These are phyloP conservation scores for Notolabrus celidotus DNA, from an alignment of 2,797 vertebrate species.

Conservation along the genomic window DNA sequence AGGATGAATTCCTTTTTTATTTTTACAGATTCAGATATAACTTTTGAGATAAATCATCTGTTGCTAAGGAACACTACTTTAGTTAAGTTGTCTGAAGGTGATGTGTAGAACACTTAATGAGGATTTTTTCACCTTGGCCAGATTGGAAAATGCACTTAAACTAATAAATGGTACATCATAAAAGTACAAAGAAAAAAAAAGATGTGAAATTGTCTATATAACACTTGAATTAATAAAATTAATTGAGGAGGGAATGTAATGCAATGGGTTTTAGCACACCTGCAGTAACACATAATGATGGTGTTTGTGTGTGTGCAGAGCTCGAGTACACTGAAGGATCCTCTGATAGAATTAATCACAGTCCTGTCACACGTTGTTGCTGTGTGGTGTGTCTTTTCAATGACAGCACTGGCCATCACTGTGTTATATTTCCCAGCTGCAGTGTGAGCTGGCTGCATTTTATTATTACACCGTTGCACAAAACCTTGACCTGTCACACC, in stretches of 20 bases:
- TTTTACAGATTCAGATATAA: too few relatives aligned
- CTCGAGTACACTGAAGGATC: not conserved
- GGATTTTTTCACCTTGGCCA: too few relatives aligned
- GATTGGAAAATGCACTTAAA: too few relatives aligned
- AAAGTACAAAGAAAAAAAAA: not conserved
- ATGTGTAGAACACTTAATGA: too few relatives aligned
- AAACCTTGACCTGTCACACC: conserved; percentile 48
- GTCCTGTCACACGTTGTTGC: conserved; percentile 11
- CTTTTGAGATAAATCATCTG: too few relatives aligned
- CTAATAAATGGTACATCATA: not conserved
- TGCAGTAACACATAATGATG: not conserved
- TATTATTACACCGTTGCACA: conserved; percentile 41
- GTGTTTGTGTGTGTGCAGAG: not conserved
- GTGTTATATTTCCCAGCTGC: conserved; percentile 42
- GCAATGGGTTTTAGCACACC: not conserved
- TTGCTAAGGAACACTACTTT: too few relatives aligned
- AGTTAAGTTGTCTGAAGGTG: too few relatives aligned
- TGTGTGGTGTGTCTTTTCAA: conserved; percentile 11
- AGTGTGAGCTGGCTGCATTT: conserved; percentile 40
- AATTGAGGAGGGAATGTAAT: not conserved
- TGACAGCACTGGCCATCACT: conserved; percentile 27
- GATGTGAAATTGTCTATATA: not conserved
- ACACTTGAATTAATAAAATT: not conserved
- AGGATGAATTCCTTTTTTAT: too few relatives aligned
- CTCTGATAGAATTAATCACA: conserved; percentile 21